Conservation (phyloP, 2,113 vertebrate species). For the Varanus salvator region DNA sequence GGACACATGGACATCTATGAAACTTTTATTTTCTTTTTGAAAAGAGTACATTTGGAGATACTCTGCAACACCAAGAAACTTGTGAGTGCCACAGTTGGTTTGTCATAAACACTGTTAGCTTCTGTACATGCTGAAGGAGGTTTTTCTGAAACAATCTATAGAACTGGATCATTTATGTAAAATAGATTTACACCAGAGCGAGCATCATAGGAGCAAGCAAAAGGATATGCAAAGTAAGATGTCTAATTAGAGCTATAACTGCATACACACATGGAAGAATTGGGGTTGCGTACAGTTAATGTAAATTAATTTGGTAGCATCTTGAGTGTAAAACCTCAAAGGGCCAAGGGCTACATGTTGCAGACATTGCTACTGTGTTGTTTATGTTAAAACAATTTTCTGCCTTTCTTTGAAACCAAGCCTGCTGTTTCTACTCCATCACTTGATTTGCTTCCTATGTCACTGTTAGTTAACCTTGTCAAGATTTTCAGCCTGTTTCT, state of each 20-base stretch:
- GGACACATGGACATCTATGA: not conserved
- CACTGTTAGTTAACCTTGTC: not conserved
- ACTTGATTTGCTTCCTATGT: not conserved
- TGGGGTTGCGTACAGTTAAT: not conserved
- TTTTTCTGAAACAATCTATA: not conserved
- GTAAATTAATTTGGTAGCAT: not conserved
- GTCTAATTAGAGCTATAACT: not conserved
- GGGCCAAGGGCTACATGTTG: not conserved
- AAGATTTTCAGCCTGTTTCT: not conserved
- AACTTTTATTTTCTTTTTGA: not conserved
- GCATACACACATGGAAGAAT: not conserved
- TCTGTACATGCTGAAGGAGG: not conserved
- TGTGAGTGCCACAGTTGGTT: not conserved
- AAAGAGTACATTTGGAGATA: not conserved
- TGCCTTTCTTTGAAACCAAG: not conserved
- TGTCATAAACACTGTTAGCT: not conserved
- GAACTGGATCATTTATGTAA: not conserved
- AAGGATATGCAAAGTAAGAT: not conserved
- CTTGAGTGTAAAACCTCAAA: not conserved
- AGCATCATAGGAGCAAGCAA: not conserved
- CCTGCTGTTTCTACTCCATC: not conserved
- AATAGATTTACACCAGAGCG: not conserved
- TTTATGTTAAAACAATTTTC: not conserved
- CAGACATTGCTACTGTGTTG: not conserved
- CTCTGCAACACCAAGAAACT: not conserved